Conservation (phyloP, 2,797 vertebrate genomes). For the Pseudomugil tenellus region DNA sequence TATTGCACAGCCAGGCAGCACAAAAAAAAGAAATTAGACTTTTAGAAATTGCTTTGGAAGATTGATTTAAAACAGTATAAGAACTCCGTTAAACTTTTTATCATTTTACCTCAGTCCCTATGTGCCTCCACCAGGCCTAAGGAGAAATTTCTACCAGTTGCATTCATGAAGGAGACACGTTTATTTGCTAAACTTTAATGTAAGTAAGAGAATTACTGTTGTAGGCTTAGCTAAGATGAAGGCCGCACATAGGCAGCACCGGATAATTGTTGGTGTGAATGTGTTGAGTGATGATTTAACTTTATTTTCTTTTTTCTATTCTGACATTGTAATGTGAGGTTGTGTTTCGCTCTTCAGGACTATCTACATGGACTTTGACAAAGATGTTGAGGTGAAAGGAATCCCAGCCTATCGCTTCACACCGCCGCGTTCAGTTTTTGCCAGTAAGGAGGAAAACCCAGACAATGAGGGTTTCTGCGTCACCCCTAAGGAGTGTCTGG, state of each 20-base stretch:
- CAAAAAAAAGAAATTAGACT: neutral
- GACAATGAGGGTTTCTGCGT: constrained; percentile 84
- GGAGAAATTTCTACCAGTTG: neutral
- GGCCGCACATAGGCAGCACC: neutral
- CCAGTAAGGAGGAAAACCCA: constrained; percentile 82
- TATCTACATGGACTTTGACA: constrained; percentile 85
- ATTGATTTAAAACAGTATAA: neutral
- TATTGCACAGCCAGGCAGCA: neutral
- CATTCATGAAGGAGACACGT: neutral
- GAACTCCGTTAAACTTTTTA: neutral
- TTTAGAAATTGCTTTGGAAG: neutral
- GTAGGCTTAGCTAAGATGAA: neutral
- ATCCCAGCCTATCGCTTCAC: constrained; percentile 85
- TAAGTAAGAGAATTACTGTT: neutral
- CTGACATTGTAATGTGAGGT: neutral
- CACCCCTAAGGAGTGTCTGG: constrained; percentile 73
- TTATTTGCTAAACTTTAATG: neutral
- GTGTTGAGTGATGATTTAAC: neutral
- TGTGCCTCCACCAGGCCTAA: neutral
- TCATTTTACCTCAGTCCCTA: neutral
- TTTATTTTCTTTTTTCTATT: neutral
- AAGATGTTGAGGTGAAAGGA: constrained; percentile 83
- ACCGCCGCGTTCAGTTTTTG: constrained; percentile 80
- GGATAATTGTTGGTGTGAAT: neutral
- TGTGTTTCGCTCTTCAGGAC: constrained; percentile 68